Conservation (phyloP, 2,797 vertebrate species). For the Natrix natrix region DNA sequence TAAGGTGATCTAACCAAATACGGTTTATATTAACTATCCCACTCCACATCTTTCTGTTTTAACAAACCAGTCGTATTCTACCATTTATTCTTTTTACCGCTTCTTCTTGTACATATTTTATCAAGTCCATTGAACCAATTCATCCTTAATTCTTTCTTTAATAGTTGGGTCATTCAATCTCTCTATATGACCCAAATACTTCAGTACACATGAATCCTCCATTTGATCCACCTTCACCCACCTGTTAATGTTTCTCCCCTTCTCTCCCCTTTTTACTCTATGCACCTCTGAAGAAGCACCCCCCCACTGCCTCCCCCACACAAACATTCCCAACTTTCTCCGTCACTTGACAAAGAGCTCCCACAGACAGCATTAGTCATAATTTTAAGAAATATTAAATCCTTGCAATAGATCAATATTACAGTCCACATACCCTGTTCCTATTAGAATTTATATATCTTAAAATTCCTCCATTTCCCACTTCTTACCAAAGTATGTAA, state of each 20-base stretch:
- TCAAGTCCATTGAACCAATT: neutral
- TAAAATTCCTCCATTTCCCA: neutral
- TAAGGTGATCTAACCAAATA: neutral
- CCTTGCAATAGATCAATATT: neutral
- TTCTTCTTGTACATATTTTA: neutral
- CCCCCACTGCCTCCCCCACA: neutral
- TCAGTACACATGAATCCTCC: neutral
- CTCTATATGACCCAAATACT: neutral
- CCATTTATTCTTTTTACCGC: neutral
- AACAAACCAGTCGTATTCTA: neutral
- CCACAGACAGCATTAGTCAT: neutral
- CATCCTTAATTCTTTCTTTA: neutral
- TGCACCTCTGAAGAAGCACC: neutral
- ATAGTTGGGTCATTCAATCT: neutral
- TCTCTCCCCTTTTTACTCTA: neutral
- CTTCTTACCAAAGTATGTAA: neutral
- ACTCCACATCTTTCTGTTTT: neutral
- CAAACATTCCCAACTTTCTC: neutral
- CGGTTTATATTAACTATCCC: neutral
- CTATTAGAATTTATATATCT: neutral
- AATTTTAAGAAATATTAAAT: neutral
- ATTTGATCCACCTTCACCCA: neutral
- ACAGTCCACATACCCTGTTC: neutral
- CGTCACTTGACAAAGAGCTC: neutral
- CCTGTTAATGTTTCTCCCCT: neutral